Base-by-base conservation (phyloP, 2,113 vertebrate genomes). In the Cercocebus atys region DNA sequence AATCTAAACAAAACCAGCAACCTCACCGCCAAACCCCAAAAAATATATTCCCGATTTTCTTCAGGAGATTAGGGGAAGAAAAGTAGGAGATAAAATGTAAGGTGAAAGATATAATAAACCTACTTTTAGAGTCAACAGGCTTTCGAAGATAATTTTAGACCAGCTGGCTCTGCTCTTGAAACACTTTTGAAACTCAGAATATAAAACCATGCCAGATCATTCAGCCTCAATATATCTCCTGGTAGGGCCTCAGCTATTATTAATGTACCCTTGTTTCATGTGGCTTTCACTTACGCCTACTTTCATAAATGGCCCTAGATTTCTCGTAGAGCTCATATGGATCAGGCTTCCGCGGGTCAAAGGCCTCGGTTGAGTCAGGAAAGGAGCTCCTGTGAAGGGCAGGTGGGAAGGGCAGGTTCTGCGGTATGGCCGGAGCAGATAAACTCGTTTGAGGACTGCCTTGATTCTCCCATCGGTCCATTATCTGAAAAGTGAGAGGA, bases 291-390 rank as follows among this genome's bases (percentile, higher is more conserved):
- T 99, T 99, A 99, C 99, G 99, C 99, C 99, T 99, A 99, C 99
- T 99, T 99, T 99, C 99, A 99, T 99, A 99, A 99, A 99, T 99
- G 98, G 99, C 99, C 99, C 99, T 99, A 98, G 99, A 99, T 99
- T 99, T 99, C 98, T 99, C 99, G 98, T 99, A 99, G 98, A 99
- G 99, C 98, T 99, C 99, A 93, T 99, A 99, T 16, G 99, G 99
- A 98, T 99, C 99, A 87, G 99, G 99, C 99, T 99, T 99, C 98
- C 99, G 99, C 55, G 99, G 99, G 98, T 99, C 99, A 99, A 99
- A 99, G 99, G 99, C 99, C 99, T 99, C 99, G 98, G 99, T 98
- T 97, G 99, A 99, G 98, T 99, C 99, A 81, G 99, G 99, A 98
- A 99, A 99, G 40, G 99, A 99, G 98, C 99, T 99, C 98, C 99